phyloP scores from a whole-genome alignment of 2,113 vertebrate species.

The Monopterus albus region DNA sequence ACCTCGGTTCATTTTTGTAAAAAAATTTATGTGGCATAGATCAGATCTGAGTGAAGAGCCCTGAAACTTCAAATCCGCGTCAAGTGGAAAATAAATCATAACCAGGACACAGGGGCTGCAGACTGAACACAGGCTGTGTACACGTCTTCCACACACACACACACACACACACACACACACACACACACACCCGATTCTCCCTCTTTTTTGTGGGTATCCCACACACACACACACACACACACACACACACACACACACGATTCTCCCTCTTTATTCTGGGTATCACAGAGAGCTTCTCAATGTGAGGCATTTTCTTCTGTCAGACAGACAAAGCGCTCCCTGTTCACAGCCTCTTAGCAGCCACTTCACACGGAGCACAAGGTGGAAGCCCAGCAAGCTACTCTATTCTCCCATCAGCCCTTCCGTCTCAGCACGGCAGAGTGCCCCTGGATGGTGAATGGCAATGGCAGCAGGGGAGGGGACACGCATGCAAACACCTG shows the following conservation, averaged over 20 bases:
- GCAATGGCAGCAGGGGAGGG: conserved; percentile 16
- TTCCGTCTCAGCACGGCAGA: conserved; percentile 20
- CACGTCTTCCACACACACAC: too few relatives aligned
- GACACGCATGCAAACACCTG: conserved; percentile 36
- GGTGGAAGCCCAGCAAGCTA: conserved; percentile 66
- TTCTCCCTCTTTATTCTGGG: conserved; percentile 25
- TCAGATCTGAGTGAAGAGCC: too few relatives aligned
- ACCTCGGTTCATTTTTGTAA: neutral
- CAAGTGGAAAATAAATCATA: neutral
- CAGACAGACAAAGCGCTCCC: conserved; percentile 82
- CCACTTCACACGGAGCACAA: conserved; percentile 84
- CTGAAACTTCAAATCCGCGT: neutral
- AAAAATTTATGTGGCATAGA: neutral
- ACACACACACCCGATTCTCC: too few relatives aligned
- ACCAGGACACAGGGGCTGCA: conserved; percentile 11
- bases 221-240: too few relatives aligned
- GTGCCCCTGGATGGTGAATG: conserved; percentile 18
- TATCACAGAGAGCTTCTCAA: conserved; percentile 52
- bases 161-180: too few relatives aligned
- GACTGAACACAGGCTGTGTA: neutral
- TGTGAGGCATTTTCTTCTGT: conserved; percentile 53
- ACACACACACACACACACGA: too few relatives aligned
- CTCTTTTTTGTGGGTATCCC: conserved; percentile 36
- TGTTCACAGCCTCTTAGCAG: conserved; percentile 86
- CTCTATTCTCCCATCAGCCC: conserved; percentile 40